A percentile compares a stretch with the other conserved stretches of the same genome.
Evolutionary conservation across 2,113 vertebrate genomes (phyloP).

Genomic region (Empidonax traillii): DNA sequence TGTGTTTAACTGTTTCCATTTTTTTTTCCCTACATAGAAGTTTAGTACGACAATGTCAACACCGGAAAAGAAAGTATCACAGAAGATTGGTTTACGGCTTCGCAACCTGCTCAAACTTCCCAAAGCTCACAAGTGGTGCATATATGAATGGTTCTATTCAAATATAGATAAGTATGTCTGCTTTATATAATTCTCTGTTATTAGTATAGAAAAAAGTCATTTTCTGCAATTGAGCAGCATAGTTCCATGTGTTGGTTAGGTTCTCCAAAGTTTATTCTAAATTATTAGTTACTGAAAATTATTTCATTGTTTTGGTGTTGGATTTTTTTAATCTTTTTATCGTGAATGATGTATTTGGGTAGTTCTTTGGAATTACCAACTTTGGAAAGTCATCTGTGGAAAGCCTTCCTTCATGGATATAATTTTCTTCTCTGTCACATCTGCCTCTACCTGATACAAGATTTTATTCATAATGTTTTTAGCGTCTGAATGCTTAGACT

Average conservation of each 20-base stretch:
- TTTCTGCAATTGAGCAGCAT: neutral
- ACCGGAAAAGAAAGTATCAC: conserved; percentile 93
- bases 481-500: neutral
- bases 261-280: neutral
- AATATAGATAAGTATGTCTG: conserved; percentile 94
- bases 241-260: neutral
- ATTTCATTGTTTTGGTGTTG: neutral
- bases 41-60: conserved; percentile 85
- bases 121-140: conserved; percentile 99
- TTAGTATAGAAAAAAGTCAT: neutral
- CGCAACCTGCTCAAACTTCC: conserved; percentile 97
- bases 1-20: neutral
- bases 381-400: neutral
- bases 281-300: neutral
- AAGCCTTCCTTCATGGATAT: neutral
- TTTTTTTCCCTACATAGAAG: conserved; percentile 77
- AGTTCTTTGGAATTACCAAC: neutral
- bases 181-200: neutral
- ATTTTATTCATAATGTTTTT: neutral
- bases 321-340: neutral
- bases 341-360: neutral
- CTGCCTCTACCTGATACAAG: neutral
- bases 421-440: neutral
- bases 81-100: conserved; percentile 94
- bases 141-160: conserved; percentile 99